Evolutionary conservation across 2,797 vertebrate species (phyloP).

Genomic region (Buceros bicornis): DNA sequence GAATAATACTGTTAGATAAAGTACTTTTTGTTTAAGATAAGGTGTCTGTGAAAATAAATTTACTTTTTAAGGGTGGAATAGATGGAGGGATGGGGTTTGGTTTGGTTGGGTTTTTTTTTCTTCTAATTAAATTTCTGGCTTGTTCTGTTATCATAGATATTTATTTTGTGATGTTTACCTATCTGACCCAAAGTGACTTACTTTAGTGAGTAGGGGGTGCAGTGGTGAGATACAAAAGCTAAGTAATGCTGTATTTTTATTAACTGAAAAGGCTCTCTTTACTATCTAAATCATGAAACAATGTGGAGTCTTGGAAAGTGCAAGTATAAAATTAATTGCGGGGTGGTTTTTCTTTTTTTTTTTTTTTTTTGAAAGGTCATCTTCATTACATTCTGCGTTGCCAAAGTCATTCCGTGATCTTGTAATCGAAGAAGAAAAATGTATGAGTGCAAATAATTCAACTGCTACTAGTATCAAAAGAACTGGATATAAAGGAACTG

Average conservation of each 20-base stretch:
- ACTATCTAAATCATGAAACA: background rate
- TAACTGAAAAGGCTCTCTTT: background rate
- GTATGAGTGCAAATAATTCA: constrained; percentile 51
- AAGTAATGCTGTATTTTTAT: background rate
- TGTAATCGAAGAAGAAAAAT: constrained; percentile 87
- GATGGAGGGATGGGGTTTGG: fast-evolving
- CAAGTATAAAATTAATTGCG: background rate
- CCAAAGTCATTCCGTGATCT: constrained; percentile 90
- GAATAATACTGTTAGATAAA: background rate
- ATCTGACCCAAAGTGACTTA: background rate
- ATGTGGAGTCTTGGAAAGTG: background rate
- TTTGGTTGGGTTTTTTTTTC: background rate
- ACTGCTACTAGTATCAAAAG: constrained; percentile 78
- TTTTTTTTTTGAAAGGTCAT: constrained; percentile 81
- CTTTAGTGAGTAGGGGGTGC: background rate
- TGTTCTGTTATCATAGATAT: background rate
- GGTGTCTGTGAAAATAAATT: background rate
- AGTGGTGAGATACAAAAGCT: background rate
- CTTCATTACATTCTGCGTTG: constrained; percentile 79
- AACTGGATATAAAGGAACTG: constrained; percentile 84
- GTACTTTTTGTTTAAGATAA: background rate
- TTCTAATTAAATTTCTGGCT: background rate
- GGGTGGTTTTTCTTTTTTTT: background rate
- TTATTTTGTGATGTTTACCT: background rate
- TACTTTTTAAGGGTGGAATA: background rate